Conservation (phyloP, 2,113 vertebrate genomes). For the Indicator indicator region DNA sequence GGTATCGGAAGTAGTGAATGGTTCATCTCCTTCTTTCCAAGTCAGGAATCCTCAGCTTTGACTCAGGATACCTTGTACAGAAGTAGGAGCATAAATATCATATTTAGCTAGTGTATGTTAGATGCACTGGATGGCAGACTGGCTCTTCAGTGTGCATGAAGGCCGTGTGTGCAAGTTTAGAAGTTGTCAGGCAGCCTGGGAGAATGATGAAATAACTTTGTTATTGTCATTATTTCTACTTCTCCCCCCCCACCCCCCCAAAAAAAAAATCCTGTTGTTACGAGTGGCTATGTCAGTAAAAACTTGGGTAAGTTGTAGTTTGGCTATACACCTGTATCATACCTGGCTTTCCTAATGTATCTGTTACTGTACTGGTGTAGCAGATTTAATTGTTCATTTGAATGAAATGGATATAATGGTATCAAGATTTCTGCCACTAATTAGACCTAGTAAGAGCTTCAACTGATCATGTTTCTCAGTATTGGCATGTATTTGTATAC, state of each 20-base stretch:
- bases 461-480: background rate
- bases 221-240: background rate
- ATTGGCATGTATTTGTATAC: background rate
- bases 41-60: background rate
- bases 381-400: slow-evolving; percentile 3
- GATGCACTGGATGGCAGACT: background rate
- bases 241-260: background rate
- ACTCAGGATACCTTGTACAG: background rate
- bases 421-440: slow-evolving; percentile 16
- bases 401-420: background rate
- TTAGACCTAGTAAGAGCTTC: background rate
- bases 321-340: background rate
- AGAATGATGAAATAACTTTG: background rate
- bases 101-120: background rate
- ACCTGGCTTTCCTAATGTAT: background rate
- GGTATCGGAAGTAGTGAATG: background rate
- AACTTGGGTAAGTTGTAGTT: background rate
- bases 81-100: rapidly evolving
- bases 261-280: background rate
- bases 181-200: background rate
- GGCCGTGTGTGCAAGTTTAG: background rate
- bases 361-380: background rate
- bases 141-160: background rate
- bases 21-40: background rate
- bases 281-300: background rate